Evolutionary conservation across 2,797 vertebrate genomes (phyloP).

Genomic region (Clamator glandarius): DNA sequence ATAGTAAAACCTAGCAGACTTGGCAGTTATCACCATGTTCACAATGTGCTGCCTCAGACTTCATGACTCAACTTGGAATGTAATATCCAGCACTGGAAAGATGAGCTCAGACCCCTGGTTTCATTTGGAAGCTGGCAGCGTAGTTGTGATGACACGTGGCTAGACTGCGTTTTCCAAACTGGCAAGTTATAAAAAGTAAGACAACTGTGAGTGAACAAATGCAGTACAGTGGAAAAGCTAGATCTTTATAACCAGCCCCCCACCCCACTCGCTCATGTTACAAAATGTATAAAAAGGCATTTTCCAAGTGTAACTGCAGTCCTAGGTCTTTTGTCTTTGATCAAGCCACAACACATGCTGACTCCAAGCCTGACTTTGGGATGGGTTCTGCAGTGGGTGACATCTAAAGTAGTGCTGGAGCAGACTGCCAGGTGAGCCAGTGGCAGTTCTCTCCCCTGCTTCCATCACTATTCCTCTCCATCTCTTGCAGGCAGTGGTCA

Average conservation of each 20-base stretch:
- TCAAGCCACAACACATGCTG: fast-evolving
- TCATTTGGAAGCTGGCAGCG: background rate
- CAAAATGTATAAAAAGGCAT: background rate
- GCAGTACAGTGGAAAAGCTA: background rate
- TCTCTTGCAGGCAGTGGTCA: fast-evolving
- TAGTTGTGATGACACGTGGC: background rate
- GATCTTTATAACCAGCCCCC: background rate
- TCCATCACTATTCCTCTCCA: background rate
- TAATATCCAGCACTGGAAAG: background rate
- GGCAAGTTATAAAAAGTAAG: background rate
- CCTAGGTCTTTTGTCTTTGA: background rate
- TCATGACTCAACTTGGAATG: background rate
- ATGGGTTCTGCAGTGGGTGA: fast-evolving
- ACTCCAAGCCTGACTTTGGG: background rate
- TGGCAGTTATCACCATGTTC: background rate
- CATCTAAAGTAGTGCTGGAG: background rate
- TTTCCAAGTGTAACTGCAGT: background rate
- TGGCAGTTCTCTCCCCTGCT: background rate
- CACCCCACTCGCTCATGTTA: background rate
- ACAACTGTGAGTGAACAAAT: background rate
- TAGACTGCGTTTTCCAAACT: background rate
- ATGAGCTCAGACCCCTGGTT: background rate
- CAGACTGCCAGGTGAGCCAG: background rate
- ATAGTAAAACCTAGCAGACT: background rate
- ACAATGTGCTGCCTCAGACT: background rate